Conservation (phyloP, 2,888 invertebrate species). For the Hydroisotoma schaefferi region DNA sequence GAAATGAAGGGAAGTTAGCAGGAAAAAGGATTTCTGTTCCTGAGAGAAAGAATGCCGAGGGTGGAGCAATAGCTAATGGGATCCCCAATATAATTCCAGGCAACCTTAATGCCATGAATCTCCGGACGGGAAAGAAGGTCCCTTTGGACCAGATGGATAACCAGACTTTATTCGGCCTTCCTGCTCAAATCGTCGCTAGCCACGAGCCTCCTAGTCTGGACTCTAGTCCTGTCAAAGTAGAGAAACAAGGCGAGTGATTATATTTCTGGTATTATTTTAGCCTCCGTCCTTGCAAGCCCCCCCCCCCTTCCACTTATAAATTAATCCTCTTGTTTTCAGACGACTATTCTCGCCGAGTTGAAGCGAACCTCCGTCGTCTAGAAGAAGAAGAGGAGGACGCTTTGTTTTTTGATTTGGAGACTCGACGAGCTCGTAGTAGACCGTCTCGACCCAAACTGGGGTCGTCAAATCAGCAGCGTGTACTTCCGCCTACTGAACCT, state of each 20-base stretch:
- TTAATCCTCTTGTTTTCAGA: constrained; percentile 1
- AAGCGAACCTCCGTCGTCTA: background rate
- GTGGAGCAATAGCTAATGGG: background rate
- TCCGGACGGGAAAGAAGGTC: background rate
- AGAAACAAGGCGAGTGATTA: background rate
- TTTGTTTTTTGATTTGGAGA: background rate
- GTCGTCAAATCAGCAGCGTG: background rate
- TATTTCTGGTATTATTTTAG: too few relatives aligned
- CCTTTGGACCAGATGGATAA: background rate
- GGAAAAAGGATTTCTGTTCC: too few relatives aligned
- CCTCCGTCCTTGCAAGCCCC: too few relatives aligned
- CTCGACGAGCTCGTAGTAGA: background rate
- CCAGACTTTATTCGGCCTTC: background rate
- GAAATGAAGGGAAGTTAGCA: too few relatives aligned
- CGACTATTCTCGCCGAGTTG: background rate
- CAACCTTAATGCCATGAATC: background rate
- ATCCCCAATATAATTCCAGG: background rate
- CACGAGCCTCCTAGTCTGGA: background rate
- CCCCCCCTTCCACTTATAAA: too few relatives aligned
- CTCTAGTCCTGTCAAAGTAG: background rate
- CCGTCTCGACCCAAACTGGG: background rate
- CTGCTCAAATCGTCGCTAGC: background rate
- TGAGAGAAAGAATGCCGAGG: background rate
- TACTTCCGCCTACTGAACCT: background rate
- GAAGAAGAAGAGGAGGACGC: background rate